Evolutionary conservation across 2,797 vertebrate genomes (phyloP).

Genomic region (Caiman crocodilus): DNA sequence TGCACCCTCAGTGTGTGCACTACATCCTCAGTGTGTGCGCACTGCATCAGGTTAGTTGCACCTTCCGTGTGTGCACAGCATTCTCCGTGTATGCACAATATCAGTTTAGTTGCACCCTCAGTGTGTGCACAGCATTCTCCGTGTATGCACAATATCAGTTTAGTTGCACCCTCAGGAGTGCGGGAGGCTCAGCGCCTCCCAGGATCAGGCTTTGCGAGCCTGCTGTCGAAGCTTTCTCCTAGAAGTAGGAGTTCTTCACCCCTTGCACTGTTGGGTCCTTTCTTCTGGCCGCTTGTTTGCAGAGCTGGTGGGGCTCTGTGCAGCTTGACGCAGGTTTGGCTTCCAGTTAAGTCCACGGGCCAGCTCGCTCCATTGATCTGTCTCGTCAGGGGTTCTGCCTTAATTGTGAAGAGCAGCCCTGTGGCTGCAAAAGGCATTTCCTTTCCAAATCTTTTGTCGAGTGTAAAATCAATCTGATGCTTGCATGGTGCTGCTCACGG

Average conservation of each 20-base stretch:
- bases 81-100: no score
- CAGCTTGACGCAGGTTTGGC: rapidly evolving
- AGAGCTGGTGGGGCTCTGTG: not conserved
- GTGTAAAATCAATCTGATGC: rapidly evolving
- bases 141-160: not conserved
- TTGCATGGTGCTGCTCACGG: rapidly evolving
- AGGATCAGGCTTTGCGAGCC: not conserved
- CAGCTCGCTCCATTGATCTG: rapidly evolving
- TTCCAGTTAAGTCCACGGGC: rapidly evolving
- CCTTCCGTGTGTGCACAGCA: no score
- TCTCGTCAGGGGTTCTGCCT: rapidly evolving
- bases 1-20: no score
- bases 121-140: not conserved
- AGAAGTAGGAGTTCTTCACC: not conserved
- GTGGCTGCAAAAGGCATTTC: not conserved
- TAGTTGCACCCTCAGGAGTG: not conserved
- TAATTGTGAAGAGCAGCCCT: rapidly evolving
- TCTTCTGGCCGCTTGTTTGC: no score
- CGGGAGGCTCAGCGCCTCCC: rapidly evolving
- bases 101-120: no score
- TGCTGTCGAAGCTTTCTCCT: not conserved
- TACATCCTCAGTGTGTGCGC: no score
- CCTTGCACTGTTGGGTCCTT: rapidly evolving
- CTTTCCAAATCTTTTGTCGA: not conserved
- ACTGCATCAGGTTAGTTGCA: no score